Base-by-base conservation (phyloP, 2,113 vertebrate genomes). In the Oenanthe oenanthe region DNA sequence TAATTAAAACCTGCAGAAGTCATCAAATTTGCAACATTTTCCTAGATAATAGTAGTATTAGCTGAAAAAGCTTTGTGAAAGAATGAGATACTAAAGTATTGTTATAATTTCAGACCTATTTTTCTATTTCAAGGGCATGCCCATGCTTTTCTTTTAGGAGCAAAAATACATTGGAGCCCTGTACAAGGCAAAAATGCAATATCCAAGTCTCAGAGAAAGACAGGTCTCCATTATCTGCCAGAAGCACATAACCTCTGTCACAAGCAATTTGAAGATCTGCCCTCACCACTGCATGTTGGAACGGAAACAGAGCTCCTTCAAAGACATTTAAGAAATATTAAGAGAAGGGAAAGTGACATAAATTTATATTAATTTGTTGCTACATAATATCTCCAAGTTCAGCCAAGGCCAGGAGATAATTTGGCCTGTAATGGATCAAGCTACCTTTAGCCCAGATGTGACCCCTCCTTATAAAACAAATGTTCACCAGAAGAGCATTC, bases 181-280 rank as follows among this genome's bases (percentile, higher is more conserved):
- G 20, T 61, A 74, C 56, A 71, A 90, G 56, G 17, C 43, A 83
- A 93, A 90, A 85, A 77, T 56, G 48, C 56, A 92, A 72, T 81
- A 77, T 9, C 53, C 56, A 71, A 66, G 28, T 57, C 40, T 77
- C 72, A 72, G 78, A 53, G 85, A 92, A 85, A 80, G 88, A 77
- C 82, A 62, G 82, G 71, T 85, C 85, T 94, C 82, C 0, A 0
- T 82, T 93, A 77, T 71, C 72, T 94, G 89, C 88, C 92, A 96
- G 93, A 68, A 91, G 84, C 74, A 89, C 38, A 42, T 79, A 91
- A 96, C 87, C 89, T 90, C 67, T 92, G 88, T 94, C 93, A 84
- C 1, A 92, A 90, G 60, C 67, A 77, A 70, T 94, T 56, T 94
- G 67, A 96, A 88, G 92, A 88, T 73, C 36, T 90, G 81, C 36